Base-by-base conservation (phyloP, 2,113 vertebrate species). In the Ageneiosus marmoratus region DNA sequence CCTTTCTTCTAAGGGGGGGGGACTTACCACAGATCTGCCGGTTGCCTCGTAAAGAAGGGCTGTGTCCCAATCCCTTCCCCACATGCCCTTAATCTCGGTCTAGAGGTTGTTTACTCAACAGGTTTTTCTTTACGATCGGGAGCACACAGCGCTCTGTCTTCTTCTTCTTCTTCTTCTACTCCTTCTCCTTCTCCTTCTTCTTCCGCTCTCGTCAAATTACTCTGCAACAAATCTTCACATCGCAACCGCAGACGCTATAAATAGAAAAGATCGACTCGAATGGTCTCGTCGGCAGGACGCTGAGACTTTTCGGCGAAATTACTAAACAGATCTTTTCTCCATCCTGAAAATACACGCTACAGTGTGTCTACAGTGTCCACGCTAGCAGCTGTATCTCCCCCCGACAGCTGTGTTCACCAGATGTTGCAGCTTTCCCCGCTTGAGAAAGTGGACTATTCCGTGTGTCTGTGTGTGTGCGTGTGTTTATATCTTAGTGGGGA, bases 241-340 rank as follows among this genome's bases (percentile, higher is more conserved):
- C 91, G 93, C 92, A 92, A 93, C 92, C 92, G 91, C 91, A 90
- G 91, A 92, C 88, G 88, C 93, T 94, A 94, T 89, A 91, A 93
- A 95, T 93, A 95, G 93, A 75, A 53, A 53, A 75, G 50, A 34
- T 50, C 5, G n/a, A n/a, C n/a, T n/a, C n/a, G 73, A 93, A 82
- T 77, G 51, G 85, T 77, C 85, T 89, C 76, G 63, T 27, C 83
- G 86, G 89, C 90, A 27, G 86, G 16, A 1, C 32, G 24, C 1
- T 55, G 24, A 29, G 37, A 29, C 27, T 22, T 77, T 83, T 50
- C 34, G 4, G 0, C 18, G 41, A 60, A 34, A 29, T 37, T 27
- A 5, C 6, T 8, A 0, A 29, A 2, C 1, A 5, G 50, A 0
- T 55, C 13, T 12, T 5, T 37, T 18, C 67, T 24, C 58, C 51